Evolutionary conservation across 2,113 vertebrate species (phyloP), one percentile per base, ranked within the genome.

Genomic region (Acrocephalus kingi): DNA sequence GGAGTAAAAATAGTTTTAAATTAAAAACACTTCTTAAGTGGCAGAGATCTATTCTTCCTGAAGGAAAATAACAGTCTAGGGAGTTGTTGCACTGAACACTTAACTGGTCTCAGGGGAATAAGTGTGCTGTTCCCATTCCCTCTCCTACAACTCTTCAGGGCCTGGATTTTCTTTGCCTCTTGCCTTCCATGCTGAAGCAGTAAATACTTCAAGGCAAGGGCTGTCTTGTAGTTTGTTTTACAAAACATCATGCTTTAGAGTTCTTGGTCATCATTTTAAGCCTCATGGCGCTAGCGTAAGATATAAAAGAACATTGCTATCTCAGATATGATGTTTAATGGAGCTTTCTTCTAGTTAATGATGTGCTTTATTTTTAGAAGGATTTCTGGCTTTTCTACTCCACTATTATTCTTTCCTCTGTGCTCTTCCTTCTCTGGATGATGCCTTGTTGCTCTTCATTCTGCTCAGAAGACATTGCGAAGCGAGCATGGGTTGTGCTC

Each of bases 211-310:
- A 81, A 59, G 56, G 39, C 43, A 93, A 92, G 30, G 55, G 46
- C 16, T 83, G 7, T 58, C 35, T 46, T 41, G 39, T 6, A 56
- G n/a, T 62, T 90, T 90, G 39, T 67, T 93, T 90, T 55, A 72
- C 13, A 63, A 54, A 89, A 28, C 15, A 18, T 55, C 49, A 10
- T 31, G 20, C 7, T 19, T 84, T 67, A 67, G 35, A 63, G 15
- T n/a, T 84, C 77, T 84, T 15, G 25, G 37, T 68, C 45, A 10
- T 58, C 20, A 33, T 69, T 62, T 85, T 37, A 72, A 46, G 24
- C 31, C 41, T 84, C 0, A 0, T 64, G n/a, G 15, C 7, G 0
- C 61, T 37, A 48, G 52, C 1, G 0, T 59, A 48, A 77, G 7
- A 43, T 24, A 24, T 25, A 51, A 92, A 88, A 64, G 33, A 69